Evolutionary conservation across 2,113 vertebrate genomes (phyloP), one percentile per base, ranked within the genome.

Genomic region (Lepisosteus osseus): DNA sequence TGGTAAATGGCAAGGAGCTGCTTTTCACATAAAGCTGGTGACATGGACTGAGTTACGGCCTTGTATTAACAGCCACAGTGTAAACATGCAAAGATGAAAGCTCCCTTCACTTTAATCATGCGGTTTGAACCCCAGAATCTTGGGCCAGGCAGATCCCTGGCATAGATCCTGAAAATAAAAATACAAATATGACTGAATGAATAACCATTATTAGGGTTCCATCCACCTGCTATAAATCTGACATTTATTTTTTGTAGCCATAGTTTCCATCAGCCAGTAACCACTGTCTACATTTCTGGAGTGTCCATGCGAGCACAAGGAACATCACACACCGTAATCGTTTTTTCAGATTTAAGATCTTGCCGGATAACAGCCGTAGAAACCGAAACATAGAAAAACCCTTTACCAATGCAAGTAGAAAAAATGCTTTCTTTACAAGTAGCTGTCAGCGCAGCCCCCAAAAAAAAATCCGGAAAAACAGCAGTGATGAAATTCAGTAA

Each of bases 61-160:
- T 41, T 12, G 54, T 57, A 54, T 14, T 14, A 56, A 43, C 51
- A 40, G 64, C 62, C 29, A 51, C 68, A 13, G 45, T 40, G 54
- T 9, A 54, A 61, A 59, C 68, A 59, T 3, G 0, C 11, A 68
- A 7, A n/a, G 6, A 3, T 13, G 15, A 70, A 51, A 41, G 55
- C 61, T 29, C 51, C n/a, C 47, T 54, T 17, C 51, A 61, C 40
- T 67, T 72, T 69, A 70, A 71, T 65, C 68, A 59, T 51, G 66
- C 29, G 69, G 67, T 62, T 29, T 54, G 54, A 67, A 72, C 59
- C 61, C 55, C 14, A 57, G 68, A 62, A 44, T 40, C 17, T 55
- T 29, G 29, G 43, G 69, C 54, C 69, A 67, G 54, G 63, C 55
- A 66, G 54, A n/a, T n/a, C 43, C 13, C 43, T 73, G 62, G 71